Percentiles rank a stretch among this genome's conserved stretches.
Evolutionary conservation across 2,113 vertebrate genomes (phyloP).

Genomic region (Gymnarchus niloticus): DNA sequence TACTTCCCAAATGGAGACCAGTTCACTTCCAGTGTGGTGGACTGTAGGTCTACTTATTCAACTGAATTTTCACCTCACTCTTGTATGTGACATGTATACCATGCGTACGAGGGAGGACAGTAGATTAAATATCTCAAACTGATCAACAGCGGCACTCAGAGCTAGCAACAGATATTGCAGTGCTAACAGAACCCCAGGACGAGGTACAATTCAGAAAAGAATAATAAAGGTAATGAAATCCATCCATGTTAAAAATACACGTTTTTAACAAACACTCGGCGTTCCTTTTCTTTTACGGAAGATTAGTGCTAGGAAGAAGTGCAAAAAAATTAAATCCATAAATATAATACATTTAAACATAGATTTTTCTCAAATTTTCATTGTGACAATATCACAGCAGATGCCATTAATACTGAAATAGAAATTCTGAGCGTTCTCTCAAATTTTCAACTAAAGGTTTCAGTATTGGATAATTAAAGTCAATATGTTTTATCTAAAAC

Average conservation of each 20-base stretch:
- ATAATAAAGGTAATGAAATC: background rate
- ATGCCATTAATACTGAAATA: background rate
- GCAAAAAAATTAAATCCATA: background rate
- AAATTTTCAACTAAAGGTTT: background rate
- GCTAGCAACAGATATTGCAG: background rate
- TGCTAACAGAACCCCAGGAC: background rate
- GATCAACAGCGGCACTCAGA: constrained; percentile 13
- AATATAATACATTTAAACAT: background rate
- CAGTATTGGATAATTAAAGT: too few species aligned
- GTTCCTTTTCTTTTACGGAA: background rate
- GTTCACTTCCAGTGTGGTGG: background rate
- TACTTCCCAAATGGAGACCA: background rate
- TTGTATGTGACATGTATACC: background rate
- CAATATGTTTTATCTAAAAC: background rate
- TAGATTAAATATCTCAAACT: background rate
- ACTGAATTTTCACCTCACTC: too few species aligned
- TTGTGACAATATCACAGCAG: background rate
- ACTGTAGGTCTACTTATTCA: background rate
- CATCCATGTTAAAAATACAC: background rate
- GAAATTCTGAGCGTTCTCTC: background rate
- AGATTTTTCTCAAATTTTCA: background rate
- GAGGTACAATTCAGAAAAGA: background rate
- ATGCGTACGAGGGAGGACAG: background rate
- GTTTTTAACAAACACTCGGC: background rate
- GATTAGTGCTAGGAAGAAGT: background rate